phyloP scores from a whole-genome alignment of 2,113 vertebrate genomes.

The Ceratotherium simum region DNA sequence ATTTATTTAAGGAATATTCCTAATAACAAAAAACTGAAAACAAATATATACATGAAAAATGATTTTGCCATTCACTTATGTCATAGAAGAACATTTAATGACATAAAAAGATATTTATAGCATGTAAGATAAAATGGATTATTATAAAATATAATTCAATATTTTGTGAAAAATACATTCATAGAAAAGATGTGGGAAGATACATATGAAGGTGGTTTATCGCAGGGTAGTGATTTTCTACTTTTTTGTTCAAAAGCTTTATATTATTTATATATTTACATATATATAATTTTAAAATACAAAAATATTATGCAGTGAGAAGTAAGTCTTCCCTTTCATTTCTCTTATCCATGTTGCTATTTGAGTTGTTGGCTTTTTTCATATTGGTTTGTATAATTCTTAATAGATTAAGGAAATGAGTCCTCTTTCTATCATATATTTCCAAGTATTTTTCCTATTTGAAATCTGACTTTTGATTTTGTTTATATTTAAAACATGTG shows the following conservation, averaged over 20 bases:
- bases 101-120: not conserved
- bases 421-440: not conserved
- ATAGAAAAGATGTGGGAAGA: conserved; percentile 5
- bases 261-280: not conserved
- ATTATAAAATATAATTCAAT: conserved; percentile 8
- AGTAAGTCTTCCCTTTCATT: not conserved
- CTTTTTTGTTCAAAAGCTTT: not conserved
- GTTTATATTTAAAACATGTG: not conserved
- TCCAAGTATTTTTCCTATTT: not conserved
- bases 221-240: not conserved
- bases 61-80: not conserved
- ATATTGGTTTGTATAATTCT: not conserved
- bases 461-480: conserved; percentile 13
- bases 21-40: conserved; percentile 5
- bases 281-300: not conserved
- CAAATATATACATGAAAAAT: not conserved
- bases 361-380: not conserved
- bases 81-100: not conserved
- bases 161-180: not conserved
- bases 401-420: conserved; percentile 9
- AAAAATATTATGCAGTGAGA: not conserved
- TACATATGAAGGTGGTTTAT: not conserved
- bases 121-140: not conserved
- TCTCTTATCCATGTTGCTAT: not conserved
- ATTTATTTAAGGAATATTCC: conserved; percentile 19